Conservation (phyloP, 2,888 invertebrate genomes). For the Prosapia bicincta region DNA sequence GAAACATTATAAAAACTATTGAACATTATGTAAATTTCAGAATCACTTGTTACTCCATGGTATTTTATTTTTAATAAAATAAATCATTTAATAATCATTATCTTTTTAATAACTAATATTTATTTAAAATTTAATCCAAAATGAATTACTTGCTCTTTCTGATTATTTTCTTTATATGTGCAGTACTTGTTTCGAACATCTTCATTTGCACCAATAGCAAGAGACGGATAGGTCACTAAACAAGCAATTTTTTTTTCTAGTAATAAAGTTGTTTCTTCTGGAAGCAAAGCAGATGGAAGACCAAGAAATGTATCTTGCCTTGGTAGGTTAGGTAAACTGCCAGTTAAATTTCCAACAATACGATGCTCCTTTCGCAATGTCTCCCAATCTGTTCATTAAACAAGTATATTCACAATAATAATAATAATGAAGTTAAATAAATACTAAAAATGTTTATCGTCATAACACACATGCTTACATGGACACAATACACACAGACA, state of each 20-base stretch:
- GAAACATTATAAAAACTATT: no score
- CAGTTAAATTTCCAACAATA: slow-evolving; percentile 76
- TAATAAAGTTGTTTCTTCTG: slow-evolving; percentile 59
- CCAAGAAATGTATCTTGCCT: slow-evolving; percentile 64
- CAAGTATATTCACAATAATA: no score
- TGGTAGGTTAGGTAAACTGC: slow-evolving; percentile 68
- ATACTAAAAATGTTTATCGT: no score
- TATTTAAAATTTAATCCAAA: no score
- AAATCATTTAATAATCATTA: no score
- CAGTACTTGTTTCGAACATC: slow-evolving; percentile 47
- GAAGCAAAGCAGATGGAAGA: slow-evolving; percentile 70
- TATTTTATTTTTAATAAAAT: no score
- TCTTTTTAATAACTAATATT: no score
- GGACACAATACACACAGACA: no score
- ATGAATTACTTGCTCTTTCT: slow-evolving; percentile 50
- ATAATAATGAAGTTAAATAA: no score
- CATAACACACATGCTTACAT: no score
- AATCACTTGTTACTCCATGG: no score
- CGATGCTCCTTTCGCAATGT: slow-evolving; percentile 63
- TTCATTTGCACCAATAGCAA: slow-evolving; percentile 48
- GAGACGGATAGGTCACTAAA: slow-evolving; percentile 50
- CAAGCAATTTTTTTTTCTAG: slow-evolving; percentile 65
- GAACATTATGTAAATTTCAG: no score
- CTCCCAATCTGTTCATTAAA: slow-evolving; percentile 78
- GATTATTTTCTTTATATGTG: slow-evolving; percentile 47